Evolutionary conservation across 2,113 vertebrate species (phyloP).

Genomic region (Cephalopterus ornatus): DNA sequence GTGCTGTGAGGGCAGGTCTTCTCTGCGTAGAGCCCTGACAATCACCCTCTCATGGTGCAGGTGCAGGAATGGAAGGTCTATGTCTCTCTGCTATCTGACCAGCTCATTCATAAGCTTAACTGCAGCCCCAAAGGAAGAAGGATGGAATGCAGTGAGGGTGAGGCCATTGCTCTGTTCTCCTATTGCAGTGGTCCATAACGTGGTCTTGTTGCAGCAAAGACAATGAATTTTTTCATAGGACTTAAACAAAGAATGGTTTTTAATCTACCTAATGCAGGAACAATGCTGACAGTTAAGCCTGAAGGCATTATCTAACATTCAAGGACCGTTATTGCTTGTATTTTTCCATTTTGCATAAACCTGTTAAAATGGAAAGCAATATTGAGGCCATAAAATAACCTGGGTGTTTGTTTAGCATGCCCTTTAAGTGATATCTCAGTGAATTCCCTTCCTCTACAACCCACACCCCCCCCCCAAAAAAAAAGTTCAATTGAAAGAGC

Average conservation of each 20-base stretch:
- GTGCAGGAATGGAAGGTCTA: not conserved
- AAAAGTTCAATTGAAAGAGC: not conserved
- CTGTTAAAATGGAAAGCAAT: not conserved
- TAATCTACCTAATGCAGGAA: not conserved
- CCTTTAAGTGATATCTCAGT: not conserved
- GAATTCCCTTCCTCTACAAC: not conserved
- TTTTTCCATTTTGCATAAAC: not conserved
- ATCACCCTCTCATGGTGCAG: not conserved
- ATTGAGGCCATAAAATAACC: not conserved
- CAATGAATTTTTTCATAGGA: not conserved
- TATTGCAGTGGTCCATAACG: accelerated
- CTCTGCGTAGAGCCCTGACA: accelerated
- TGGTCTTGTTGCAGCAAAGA: not conserved
- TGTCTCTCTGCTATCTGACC: not conserved
- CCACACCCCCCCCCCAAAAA: not conserved
- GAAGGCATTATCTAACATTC: not conserved
- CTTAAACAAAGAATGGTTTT: not conserved
- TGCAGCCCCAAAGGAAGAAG: not conserved
- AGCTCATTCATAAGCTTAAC: not conserved
- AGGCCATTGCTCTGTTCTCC: not conserved
- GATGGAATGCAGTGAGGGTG: not conserved
- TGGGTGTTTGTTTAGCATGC: not conserved
- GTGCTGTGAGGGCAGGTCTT: not conserved
- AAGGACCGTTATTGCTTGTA: not conserved
- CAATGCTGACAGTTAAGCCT: not conserved